Evolutionary conservation across 2,888 invertebrate genomes (phyloP).

Genomic region (Dascillus cervinus): DNA sequence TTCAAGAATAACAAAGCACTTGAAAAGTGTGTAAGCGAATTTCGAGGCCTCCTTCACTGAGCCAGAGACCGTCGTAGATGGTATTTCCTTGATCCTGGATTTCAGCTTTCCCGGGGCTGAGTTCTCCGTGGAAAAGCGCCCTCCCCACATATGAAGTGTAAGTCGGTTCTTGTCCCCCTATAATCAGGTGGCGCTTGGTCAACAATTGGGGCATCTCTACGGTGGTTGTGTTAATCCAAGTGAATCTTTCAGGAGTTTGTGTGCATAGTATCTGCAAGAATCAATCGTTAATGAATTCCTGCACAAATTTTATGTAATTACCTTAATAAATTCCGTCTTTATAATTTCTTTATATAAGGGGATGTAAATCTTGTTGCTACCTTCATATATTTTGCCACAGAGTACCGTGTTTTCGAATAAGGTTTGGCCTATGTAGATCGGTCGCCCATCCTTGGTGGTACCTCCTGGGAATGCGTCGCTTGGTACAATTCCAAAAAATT

Average conservation of each 20-base stretch:
- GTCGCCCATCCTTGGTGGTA: too few relatives aligned
- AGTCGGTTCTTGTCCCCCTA: conserved; percentile 5
- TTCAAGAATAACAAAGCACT: too few relatives aligned
- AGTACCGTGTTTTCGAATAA: too few relatives aligned
- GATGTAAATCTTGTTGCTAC: too few relatives aligned
- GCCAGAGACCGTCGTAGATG: conserved; percentile 3
- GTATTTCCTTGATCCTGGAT: conserved; percentile 1
- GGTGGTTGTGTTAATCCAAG: conserved; percentile 3
- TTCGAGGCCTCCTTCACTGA: not conserved
- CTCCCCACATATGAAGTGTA: conserved; percentile 6
- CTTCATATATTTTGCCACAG: too few relatives aligned
- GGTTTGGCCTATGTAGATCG: too few relatives aligned
- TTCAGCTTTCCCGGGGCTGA: conserved; percentile 7
- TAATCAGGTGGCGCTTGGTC: conserved; percentile 1
- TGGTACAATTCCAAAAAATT: too few relatives aligned
- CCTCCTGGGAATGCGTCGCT: too few relatives aligned
- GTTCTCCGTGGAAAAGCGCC: not conserved
- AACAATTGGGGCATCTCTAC: conserved; percentile 1
- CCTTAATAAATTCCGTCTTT: too few relatives aligned
- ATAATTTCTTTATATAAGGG: too few relatives aligned
- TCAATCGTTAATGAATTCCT: too few relatives aligned
- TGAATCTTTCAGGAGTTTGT: conserved; percentile 2
- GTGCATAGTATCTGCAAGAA: conserved; percentile 9
- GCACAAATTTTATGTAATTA: too few relatives aligned
- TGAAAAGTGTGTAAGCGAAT: conserved; percentile 1